Base-by-base conservation (phyloP, 2,797 vertebrate genomes). In the Amniataba percoides region DNA sequence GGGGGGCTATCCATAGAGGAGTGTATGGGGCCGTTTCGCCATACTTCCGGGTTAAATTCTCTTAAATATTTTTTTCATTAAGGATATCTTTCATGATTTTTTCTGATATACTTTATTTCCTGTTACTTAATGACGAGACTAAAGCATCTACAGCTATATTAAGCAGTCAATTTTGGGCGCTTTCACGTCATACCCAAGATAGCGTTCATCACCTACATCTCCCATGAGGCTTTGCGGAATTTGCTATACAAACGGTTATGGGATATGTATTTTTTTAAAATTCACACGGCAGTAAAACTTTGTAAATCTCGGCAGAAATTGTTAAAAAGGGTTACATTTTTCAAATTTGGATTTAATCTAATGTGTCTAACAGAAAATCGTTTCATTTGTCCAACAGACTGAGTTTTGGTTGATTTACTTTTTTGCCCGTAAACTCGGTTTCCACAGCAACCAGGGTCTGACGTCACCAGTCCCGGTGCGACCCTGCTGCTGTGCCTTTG, bases 381-480 rank as follows among this genome's bases (percentile, higher is more conserved):
- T 31, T 13, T 1, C n/a, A 19, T n/a, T 4, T 18, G 13, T 14
- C n/a, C 42, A 25, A 31, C 31, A 3, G 0, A 18, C 13, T 2
- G 14, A 58, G 52, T 74, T 77, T 65, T 45, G 42, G 1, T 16
- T 15, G 39, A 23, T 51, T 65, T 21, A 23, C 16, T 52, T 46
- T 14, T n/a, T 23, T 53, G 52, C 78, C 66, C 43, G 42, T 18
- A 49, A 81, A 80, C 56, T 4, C 81, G 88, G 97, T 97, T 96
- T 94, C 96, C 95, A 84, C 93, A 93, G 96, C 94, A 95, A 95
- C 97, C 81, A 61, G 92, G 0, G 13, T 53, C 60, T 97, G 96
- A 97, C 97, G 97, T 98, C 96, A 97, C 61, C 83, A 88, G 94
- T 94, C 94, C 95, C 93, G 90, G 94, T 89, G 94, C 89, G 95